A percentile compares a stretch with the other conserved stretches of the same genome.
These are phyloP conservation scores for Crotalus helleri DNA, from an alignment of 2,113 vertebrate genomes.

Conservation along the genomic window DNA sequence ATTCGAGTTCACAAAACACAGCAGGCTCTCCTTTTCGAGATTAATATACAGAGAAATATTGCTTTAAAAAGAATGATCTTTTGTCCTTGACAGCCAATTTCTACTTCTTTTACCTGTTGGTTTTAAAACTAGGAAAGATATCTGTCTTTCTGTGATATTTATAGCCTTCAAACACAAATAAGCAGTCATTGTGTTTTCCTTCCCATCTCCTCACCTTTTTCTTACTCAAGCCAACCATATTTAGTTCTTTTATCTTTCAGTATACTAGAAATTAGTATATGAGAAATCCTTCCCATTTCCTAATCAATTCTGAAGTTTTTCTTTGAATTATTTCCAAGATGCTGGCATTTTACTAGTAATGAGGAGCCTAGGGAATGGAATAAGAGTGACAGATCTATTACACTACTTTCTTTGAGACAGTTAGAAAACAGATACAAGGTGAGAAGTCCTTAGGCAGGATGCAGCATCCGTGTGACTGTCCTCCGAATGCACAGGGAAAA, in stretches of 20 bases:
- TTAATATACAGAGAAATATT: rapidly evolving
- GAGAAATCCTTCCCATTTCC: not conserved
- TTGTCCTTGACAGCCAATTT: not conserved
- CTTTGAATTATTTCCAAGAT: constrained; percentile 30
- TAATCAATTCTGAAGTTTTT: constrained; percentile 3
- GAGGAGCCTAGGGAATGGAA: not conserved
- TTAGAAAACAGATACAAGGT: constrained; percentile 27
- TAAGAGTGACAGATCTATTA: constrained; percentile 17
- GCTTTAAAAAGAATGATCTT: constrained; percentile 1
- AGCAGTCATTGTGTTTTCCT: not conserved
- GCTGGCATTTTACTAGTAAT: constrained; percentile 26
- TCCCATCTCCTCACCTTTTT: not conserved
- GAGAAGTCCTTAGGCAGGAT: constrained; percentile 28
- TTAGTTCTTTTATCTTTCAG: not conserved
- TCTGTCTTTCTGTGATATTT: not conserved
- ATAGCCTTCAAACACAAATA: not conserved
- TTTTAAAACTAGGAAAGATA: not conserved
- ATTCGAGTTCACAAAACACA: not conserved
- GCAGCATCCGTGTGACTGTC: not conserved
- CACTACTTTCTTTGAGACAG: not conserved
- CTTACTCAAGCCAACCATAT: not conserved
- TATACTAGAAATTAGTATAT: not conserved
- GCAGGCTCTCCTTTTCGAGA: not conserved
- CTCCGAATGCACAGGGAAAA: not conserved
- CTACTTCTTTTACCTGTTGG: constrained; percentile 7